Base-by-base conservation (phyloP, 1,140 invertebrate species). In the Brachionus calyciflorus region DNA sequence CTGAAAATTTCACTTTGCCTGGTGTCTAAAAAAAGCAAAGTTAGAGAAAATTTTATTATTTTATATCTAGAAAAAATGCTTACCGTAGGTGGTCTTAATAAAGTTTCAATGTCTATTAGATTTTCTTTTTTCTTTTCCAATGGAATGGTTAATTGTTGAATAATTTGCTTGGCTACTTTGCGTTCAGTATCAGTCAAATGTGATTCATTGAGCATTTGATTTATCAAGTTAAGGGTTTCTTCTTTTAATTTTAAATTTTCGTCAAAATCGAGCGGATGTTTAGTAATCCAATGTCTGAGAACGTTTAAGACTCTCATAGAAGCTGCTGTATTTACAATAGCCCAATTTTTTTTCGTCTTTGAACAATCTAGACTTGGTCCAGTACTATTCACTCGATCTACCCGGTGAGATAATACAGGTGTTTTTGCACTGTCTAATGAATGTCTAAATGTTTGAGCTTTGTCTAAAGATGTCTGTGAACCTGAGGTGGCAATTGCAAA, bases 291-390 rank as follows among this genome's bases (percentile, higher is more conserved):
- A 81, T 91, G 90, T 84, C 92, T 88, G 14, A 95, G 85, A 1
- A 96, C 92, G 83, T 93, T 94, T 0, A 96, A 85, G 0, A 96
- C 93, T 79, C 93, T 84, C 92, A 95, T 95, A 0, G 93, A 95
- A 26, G 92, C 92, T 24, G 93, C 93, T 2, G 92, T 93, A 33
- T 91, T 93, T 80, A 94, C 92, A 5, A 94, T 91, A 14, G 57
- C 28, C 33, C 33, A 57, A 41, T 76, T 46, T 28, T 55, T 76
- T 70, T 48, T 49, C 2, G 33, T 70, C 30, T 70, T 49, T 19
- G 26, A 41, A 10, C 44, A 49, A 3, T 49, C 44, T 10, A 49
- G 7, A 7, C 14, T 17, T 33, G 46, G 65, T 3, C 44, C 46
- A 33, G 65, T 26, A 78, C 78, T 51, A 78, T 69, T 21, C 78